These are phyloP conservation scores for Linurgus olivaceus DNA, from an alignment of 2,797 vertebrate species.

Conservation along the genomic window DNA sequence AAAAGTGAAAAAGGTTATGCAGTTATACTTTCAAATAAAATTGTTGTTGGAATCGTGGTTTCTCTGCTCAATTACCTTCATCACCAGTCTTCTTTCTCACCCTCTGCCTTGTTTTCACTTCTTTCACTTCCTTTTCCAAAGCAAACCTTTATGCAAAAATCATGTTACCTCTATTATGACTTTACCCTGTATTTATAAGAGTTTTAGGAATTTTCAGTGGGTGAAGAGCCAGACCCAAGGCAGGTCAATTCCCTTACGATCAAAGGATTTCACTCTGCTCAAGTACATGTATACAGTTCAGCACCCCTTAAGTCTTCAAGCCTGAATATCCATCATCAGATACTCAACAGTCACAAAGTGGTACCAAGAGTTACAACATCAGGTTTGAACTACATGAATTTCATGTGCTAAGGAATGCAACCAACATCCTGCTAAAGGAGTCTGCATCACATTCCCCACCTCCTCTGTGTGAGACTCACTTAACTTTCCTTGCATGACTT, in stretches of 20 bases:
- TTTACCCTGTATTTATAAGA: not conserved
- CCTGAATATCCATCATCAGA: not conserved
- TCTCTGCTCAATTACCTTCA: not conserved
- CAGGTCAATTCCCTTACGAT: not conserved
- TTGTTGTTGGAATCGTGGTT: not conserved
- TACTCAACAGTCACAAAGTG: not conserved
- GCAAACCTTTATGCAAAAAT: not conserved
- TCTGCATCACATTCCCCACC: not conserved
- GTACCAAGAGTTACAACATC: not conserved
- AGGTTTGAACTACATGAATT: conserved; percentile 1
- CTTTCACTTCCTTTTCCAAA: conserved; percentile 11
- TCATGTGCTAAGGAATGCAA: not conserved
- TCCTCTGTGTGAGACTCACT: not conserved
- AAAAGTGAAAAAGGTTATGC: not conserved
- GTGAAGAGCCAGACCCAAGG: not conserved
- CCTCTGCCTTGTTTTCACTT: not conserved
- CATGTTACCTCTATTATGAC: not conserved
- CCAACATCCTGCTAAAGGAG: not conserved
- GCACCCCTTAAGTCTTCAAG: not conserved
- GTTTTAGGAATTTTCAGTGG: not conserved
- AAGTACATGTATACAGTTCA: not conserved
- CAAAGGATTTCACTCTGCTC: not conserved
- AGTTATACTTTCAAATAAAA: conserved; percentile 1
- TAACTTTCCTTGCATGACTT: not conserved
- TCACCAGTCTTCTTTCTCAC: not conserved